Evolutionary conservation across 2,888 invertebrate species (phyloP).

Genomic region (Anthoptus insignis): DNA sequence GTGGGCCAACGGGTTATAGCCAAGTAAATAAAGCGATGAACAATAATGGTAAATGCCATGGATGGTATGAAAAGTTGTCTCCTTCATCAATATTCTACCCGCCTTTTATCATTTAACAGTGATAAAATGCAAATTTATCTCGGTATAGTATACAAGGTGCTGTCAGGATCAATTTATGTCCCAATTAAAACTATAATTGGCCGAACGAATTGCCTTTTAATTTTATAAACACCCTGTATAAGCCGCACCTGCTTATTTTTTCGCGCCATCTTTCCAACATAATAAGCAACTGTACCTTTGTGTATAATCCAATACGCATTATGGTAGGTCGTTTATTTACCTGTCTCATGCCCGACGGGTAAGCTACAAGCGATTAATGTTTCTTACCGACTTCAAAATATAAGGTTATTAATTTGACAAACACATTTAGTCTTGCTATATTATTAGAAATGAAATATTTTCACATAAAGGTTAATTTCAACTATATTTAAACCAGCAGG

Average conservation of each 20-base stretch:
- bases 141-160: conserved; percentile 24
- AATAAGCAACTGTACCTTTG: conserved; percentile 60
- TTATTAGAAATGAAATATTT: too few relatives aligned
- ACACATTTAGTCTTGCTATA: too few relatives aligned
- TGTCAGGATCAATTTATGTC: conserved; percentile 45
- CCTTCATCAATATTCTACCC: conserved; percentile 23
- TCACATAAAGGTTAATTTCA: too few relatives aligned
- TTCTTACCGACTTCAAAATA: too few relatives aligned
- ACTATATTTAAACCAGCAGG: too few relatives aligned
- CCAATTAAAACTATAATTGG: conserved; percentile 50
- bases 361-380: background rate
- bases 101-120: conserved; percentile 31
- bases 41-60: conserved; percentile 4
- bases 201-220: conserved; percentile 29
- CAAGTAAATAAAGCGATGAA: background rate
- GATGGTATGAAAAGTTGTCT: conserved; percentile 15
- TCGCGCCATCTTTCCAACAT: conserved; percentile 62
- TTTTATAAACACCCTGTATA: conserved; percentile 61
- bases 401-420: too few relatives aligned
- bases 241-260: conserved; percentile 69
- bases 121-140: conserved; percentile 41
- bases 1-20: too few relatives aligned
- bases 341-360: conserved; percentile 43
- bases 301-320: conserved; percentile 64
- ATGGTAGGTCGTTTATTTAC: conserved; percentile 71